Percentiles rank a stretch among this genome's conserved stretches.
These are phyloP conservation scores for Colossoma macropomum DNA, from an alignment of 2,113 vertebrate genomes.

Conservation along the genomic window DNA sequence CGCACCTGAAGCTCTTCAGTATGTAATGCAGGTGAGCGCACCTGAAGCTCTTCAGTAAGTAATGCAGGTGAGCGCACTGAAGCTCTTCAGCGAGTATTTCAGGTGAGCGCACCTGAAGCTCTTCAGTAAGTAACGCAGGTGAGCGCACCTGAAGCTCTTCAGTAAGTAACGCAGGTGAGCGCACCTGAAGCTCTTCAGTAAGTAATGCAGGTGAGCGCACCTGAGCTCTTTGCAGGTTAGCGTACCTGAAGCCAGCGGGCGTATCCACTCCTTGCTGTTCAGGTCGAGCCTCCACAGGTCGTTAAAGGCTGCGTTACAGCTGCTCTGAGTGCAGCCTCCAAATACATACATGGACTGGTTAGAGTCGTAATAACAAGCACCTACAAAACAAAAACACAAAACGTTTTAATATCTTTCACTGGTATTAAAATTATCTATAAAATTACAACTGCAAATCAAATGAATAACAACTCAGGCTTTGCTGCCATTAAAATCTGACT, in stretches of 20 bases:
- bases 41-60: too few relatives aligned
- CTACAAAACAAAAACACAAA: conserved; percentile 68
- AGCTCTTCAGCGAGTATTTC: too few relatives aligned
- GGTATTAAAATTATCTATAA: too few relatives aligned
- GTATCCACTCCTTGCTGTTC: conserved; percentile 99
- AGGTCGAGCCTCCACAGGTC: conserved; percentile 98
- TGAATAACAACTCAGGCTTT: not conserved
- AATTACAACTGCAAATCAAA: not conserved
- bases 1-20: too few relatives aligned
- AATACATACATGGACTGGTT: conserved; percentile 99
- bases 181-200: conserved; percentile 45
- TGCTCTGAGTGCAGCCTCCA: conserved; percentile 98
- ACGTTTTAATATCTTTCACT: too few relatives aligned
- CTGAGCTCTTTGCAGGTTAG: not conserved
- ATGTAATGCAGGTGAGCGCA: too few relatives aligned
- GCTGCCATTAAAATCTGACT: too few relatives aligned
- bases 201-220: too few relatives aligned
- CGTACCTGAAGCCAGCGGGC: conserved; percentile 94
- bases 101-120: not conserved
- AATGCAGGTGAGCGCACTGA: too few relatives aligned
- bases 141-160: too few relatives aligned
- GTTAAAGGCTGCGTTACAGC: conserved; percentile 97
- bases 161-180: too few relatives aligned
- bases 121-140: too few relatives aligned
- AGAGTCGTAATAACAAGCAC: conserved; percentile 95